phyloP scores from a whole-genome alignment of 1,140 invertebrate species.

The Drosophila pandora region DNA sequence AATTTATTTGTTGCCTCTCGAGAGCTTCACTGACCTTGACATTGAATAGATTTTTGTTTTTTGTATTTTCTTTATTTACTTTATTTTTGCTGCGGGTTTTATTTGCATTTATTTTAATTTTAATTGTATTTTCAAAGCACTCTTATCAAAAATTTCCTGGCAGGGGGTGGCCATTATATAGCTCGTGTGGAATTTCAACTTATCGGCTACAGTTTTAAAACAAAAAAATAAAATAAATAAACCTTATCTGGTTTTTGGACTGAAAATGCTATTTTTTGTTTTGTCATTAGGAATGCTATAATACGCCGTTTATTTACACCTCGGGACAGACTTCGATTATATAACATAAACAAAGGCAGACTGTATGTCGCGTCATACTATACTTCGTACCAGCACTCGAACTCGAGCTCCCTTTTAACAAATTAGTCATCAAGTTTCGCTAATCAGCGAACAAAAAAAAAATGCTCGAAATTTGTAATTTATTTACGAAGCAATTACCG shows the following conservation, averaged over 20 bases:
- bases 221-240: constrained; percentile 1
- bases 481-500: constrained; percentile 21
- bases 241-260: constrained; percentile 20
- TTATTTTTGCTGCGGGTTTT: constrained; percentile 5
- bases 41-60: constrained; percentile 72
- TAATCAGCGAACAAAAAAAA: constrained; percentile 44
- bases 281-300: constrained; percentile 43
- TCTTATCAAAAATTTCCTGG: constrained; percentile 21
- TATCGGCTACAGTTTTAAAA: constrained; percentile 12
- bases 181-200: constrained; percentile 40
- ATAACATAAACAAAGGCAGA: constrained; percentile 58
- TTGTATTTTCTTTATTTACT: constrained; percentile 18
- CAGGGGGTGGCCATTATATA: constrained; percentile 8
- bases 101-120: constrained; percentile 55
- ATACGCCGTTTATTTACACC: constrained; percentile 48
- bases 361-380: constrained; percentile 39
- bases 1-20: constrained; percentile 32
- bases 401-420: not conserved
- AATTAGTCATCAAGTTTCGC: constrained; percentile 54
- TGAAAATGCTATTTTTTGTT: not conserved
- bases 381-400: too few species aligned
- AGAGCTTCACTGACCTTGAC: constrained; percentile 64
- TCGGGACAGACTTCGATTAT: constrained; percentile 36
- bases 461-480: constrained; percentile 48
- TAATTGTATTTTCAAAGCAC: constrained; percentile 14